These are phyloP conservation scores for Rhynchotus rufescens DNA, from an alignment of 2,797 vertebrate species.

Conservation along the genomic window DNA sequence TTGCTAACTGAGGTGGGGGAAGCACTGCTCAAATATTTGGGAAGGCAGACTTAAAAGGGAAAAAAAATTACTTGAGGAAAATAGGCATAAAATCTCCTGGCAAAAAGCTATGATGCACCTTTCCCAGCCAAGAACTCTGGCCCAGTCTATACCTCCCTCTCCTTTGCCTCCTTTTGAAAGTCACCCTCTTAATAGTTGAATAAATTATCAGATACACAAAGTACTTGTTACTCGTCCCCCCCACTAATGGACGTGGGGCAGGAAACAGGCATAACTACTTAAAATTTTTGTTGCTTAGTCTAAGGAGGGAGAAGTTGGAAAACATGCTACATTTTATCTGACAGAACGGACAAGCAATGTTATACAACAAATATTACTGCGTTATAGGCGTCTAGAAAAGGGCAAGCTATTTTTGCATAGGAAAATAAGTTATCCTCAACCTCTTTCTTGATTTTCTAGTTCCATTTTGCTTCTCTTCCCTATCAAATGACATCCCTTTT, in stretches of 20 bases:
- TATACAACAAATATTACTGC: not conserved
- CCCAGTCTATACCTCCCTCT: not conserved
- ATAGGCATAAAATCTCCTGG: not conserved
- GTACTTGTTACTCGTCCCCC: not conserved
- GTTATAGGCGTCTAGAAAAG: not conserved
- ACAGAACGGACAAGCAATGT: not conserved
- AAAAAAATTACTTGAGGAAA: not conserved
- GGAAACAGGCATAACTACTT: not conserved
- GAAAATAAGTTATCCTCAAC: not conserved
- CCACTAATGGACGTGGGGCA: not conserved
- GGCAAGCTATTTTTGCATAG: not conserved
- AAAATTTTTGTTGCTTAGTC: not conserved
- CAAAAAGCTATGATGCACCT: not conserved
- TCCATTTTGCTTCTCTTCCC: not conserved
- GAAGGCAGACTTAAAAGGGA: not conserved
- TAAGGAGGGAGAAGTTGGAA: not conserved
- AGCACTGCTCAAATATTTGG: not conserved
- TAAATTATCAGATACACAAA: not conserved
- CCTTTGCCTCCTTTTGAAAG: not conserved
- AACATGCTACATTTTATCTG: not conserved
- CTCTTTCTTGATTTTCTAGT: not conserved
- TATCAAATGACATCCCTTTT: not conserved
- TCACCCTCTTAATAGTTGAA: fast-evolving
- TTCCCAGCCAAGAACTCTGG: not conserved
- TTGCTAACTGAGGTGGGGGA: not conserved